A percentile compares a stretch with the other conserved stretches of the same genome.
These are phyloP conservation scores for Bombus cullumanus DNA, from an alignment of 1,140 invertebrate genomes.

Conservation along the genomic window DNA sequence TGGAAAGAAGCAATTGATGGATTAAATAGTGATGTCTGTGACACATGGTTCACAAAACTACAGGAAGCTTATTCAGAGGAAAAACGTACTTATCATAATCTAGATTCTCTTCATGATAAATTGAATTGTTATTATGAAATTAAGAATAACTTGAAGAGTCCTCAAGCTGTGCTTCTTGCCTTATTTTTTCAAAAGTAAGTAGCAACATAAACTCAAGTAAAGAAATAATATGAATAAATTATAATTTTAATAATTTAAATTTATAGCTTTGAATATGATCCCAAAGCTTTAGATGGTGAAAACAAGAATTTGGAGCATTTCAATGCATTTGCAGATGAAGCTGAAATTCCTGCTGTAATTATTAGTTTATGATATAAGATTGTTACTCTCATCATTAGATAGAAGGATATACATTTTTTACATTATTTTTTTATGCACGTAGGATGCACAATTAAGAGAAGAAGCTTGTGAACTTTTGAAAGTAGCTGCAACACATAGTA, in stretches of 20 bases:
- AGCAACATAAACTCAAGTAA: not conserved
- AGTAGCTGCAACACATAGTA: conserved; percentile 83
- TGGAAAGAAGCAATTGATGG: conserved; percentile 79
- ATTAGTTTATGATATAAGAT: not conserved
- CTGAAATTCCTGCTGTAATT: conserved; percentile 76
- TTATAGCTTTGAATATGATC: conserved; percentile 82
- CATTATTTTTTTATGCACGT: not conserved
- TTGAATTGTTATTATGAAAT: conserved; percentile 81
- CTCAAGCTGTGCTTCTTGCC: conserved; percentile 81
- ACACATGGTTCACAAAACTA: conserved; percentile 75
- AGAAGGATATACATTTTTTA: not conserved
- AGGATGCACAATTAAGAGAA: conserved; percentile 80
- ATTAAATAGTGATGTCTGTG: conserved; percentile 70
- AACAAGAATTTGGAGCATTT: conserved; percentile 82
- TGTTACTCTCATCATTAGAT: not conserved
- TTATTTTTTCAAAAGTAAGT: conserved; percentile 85
- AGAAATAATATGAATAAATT: not conserved
- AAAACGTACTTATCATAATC: conserved; percentile 81
- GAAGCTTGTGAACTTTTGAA: conserved; percentile 83
- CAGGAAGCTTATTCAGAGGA: conserved; percentile 79
- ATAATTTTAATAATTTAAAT: not conserved
- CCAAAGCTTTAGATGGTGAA: conserved; percentile 80
- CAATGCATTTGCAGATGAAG: conserved; percentile 79
- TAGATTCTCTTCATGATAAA: conserved; percentile 81
- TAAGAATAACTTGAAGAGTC: conserved; percentile 79